Base-by-base conservation (phyloP, 2,888 invertebrate species). In the Nomada ruficornis region DNA sequence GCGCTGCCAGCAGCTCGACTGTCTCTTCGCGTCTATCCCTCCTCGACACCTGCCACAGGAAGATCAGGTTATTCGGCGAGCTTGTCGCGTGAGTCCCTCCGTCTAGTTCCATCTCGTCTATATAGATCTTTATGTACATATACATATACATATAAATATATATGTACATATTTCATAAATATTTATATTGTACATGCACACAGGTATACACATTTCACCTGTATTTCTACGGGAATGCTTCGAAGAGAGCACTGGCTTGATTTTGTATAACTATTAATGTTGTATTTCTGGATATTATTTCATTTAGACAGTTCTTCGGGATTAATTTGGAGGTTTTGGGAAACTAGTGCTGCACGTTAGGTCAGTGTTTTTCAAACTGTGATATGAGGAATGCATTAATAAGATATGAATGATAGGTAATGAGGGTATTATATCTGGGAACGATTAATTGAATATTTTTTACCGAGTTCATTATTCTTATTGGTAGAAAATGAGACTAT, bases 11-110 rank as follows among this genome's bases (percentile, higher is more conserved):
- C 77, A 75, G 82, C 59, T 84, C 89, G 75, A 74, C 79, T 60
- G 82, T 75, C 73, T 86, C 87, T 72, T 84, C 86, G 71, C 94
- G 96, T 85, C 95, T 95, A 85, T 96, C 96, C 85, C 95, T 96
- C 64, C 96, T 96, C 94, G 96, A 96, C 94, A 96, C 96, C 90
- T 96, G 96, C 94, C 96, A 96, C 94, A 95, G 96, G 93, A 96
- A 96, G 94, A 96, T 96, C 92, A 95, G 96, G 88, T 95, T 96
- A 91, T 96, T 96, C 93, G 96, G 96, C 89, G 96, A 96, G 91
- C 95, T 96, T 91, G 96, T 96, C 93, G 96, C 96, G 96, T 96
- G 95, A 96, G 96, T 95, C 78, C 78, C 78, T 55, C 54, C 70
- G 70, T 78, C 80, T 78, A 80, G 65, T 80, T 77, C 65, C 64